Percentiles rank a stretch among this genome's conserved stretches.
phyloP scores from a whole-genome alignment of 2,113 vertebrate genomes.

The Amphiprion ocellaris region DNA sequence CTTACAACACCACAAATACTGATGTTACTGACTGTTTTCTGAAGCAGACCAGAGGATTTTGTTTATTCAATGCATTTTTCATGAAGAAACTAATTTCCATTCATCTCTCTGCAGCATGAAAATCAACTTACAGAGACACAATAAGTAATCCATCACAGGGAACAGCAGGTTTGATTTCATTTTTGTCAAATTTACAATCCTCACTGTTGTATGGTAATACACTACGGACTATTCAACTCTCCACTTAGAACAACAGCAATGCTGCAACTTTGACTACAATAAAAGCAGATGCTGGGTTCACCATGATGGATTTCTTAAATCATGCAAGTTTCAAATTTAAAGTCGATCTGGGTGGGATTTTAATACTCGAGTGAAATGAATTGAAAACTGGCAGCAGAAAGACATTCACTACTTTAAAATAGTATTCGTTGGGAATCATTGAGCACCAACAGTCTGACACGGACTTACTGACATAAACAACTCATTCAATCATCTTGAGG shows the following conservation, averaged over 20 bases:
- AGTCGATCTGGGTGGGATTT: slow-evolving; percentile 29
- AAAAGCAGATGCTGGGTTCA: slow-evolving; percentile 19
- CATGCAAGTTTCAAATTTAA: slow-evolving; percentile 23
- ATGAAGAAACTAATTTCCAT: slow-evolving; percentile 28
- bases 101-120: slow-evolving; percentile 6
- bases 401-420: slow-evolving; percentile 21
- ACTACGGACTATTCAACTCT: neutral
- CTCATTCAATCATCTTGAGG: slow-evolving; percentile 27
- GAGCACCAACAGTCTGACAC: neutral
- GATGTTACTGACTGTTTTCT: neutral
- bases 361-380: slow-evolving; percentile 19
- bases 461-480: slow-evolving; percentile 23
- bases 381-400: slow-evolving; percentile 18
- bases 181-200: slow-evolving; percentile 19
- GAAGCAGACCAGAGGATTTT: neutral
- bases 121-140: slow-evolving; percentile 11
- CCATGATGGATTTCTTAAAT: slow-evolving; percentile 39
- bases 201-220: neutral
- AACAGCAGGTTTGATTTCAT: neutral
- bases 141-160: slow-evolving; percentile 40
- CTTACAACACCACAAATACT: neutral
- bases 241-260: slow-evolving; percentile 10
- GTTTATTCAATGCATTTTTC: slow-evolving; percentile 33
- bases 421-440: slow-evolving; percentile 21
- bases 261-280: slow-evolving; percentile 8